Conservation (phyloP, 2,113 vertebrate genomes). For the Plecturocebus donacophilus region DNA sequence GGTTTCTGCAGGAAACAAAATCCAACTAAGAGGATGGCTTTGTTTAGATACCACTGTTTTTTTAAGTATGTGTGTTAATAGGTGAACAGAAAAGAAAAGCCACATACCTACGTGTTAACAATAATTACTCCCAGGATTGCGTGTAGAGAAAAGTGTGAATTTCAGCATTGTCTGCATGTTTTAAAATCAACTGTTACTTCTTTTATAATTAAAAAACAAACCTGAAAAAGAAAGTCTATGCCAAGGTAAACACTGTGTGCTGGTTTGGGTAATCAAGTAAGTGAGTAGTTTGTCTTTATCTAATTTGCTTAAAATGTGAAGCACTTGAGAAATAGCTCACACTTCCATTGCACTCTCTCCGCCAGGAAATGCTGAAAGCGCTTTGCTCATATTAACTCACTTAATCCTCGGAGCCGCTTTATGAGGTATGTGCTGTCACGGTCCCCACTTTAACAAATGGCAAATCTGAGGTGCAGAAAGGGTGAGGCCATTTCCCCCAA, state of each 20-base stretch:
- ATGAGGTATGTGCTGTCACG: rapidly evolving
- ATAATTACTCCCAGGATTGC: background rate
- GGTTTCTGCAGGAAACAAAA: background rate
- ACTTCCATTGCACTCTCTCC: rapidly evolving
- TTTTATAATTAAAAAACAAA: background rate
- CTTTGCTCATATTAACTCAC: rapidly evolving
- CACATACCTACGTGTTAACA: rapidly evolving
- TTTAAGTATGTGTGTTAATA: background rate
- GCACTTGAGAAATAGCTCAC: rapidly evolving
- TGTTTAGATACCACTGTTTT: background rate
- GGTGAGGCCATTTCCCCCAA: rapidly evolving
- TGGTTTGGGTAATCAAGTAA: background rate
- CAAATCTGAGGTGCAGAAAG: rapidly evolving
- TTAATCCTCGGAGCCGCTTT: rapidly evolving
- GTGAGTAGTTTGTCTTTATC: background rate
- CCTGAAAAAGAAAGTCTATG: background rate
- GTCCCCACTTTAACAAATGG: rapidly evolving
- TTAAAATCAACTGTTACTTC: background rate
- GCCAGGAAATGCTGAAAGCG: rapidly evolving
- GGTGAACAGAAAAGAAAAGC: background rate
- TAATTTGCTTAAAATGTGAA: background rate
- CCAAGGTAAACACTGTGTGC: background rate
- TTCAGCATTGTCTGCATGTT: background rate
- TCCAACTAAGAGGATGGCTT: rapidly evolving
- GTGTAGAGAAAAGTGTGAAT: background rate